These are phyloP conservation scores for Drosophila neonasuta DNA, from an alignment of 2,888 invertebrate genomes.

Conservation along the genomic window DNA sequence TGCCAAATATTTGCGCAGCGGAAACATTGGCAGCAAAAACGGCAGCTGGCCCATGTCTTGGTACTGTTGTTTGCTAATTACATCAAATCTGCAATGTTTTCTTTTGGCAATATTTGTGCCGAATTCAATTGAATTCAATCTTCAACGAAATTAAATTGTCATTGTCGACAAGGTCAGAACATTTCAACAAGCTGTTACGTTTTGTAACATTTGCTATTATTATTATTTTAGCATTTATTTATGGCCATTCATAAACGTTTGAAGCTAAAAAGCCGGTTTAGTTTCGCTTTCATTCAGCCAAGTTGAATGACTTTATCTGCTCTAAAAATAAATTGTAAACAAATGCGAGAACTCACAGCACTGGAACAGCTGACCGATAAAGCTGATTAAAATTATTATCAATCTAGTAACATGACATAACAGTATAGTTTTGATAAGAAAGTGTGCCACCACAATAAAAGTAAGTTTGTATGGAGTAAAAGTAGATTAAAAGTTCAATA, in stretches of 20 bases:
- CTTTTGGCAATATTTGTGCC: conserved; percentile 11
- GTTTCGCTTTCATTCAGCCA: conserved; percentile 37
- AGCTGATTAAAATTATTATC: not conserved
- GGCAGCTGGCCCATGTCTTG: conserved; percentile 18
- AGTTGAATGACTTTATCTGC: conserved; percentile 62
- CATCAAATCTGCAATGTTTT: conserved; percentile 11
- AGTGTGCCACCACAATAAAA: not conserved
- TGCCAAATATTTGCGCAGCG: conserved; percentile 67
- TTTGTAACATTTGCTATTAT: conserved; percentile 1
- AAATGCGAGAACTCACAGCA: conserved; percentile 11
- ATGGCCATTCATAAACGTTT: conserved; percentile 14
- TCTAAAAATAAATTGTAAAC: conserved; percentile 34
- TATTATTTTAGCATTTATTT: conserved; percentile 2
- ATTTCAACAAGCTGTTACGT: conserved; percentile 1
- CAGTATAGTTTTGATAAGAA: not conserved
- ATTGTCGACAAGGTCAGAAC: conserved; percentile 29
- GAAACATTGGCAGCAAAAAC: conserved; percentile 49
- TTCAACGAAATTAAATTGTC: conserved; percentile 4
- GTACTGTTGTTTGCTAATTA: conserved; percentile 22
- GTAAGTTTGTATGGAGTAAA: not conserved
- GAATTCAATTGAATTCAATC: conserved; percentile 27
- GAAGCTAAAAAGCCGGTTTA: conserved; percentile 36
- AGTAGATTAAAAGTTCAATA: not conserved
- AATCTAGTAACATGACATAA: not conserved
- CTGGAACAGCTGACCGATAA: conserved; percentile 20